Conservation (phyloP, 2,797 vertebrate species). For the Borostomias antarcticus region DNA sequence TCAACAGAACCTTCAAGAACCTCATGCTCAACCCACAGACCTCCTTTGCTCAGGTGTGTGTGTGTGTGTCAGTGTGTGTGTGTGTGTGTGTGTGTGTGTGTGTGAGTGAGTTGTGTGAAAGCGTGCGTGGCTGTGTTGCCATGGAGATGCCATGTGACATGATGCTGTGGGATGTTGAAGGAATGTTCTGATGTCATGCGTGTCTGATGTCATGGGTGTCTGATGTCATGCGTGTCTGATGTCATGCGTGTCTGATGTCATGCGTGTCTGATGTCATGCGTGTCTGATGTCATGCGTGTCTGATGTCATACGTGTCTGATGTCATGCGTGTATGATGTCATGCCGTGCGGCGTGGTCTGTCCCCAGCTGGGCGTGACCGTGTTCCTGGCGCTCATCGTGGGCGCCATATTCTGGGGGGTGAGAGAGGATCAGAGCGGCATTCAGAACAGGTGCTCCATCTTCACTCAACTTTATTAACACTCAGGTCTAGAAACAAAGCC, state of each 20-base stretch:
- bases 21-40: constrained; percentile 91
- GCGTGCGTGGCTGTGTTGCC: not conserved
- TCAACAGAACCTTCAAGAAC: constrained; percentile 87
- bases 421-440: constrained; percentile 55
- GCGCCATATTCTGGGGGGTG: constrained; percentile 74
- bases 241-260: constrained; percentile 80
- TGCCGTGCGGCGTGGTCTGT: too few relatives aligned
- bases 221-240: not conserved
- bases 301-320: not conserved
- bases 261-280: constrained; percentile 64
- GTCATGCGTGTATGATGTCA: not conserved
- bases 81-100: not conserved
- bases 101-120: not conserved
- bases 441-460: constrained; percentile 72
- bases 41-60: constrained; percentile 87
- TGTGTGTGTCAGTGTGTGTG: constrained; percentile 1
- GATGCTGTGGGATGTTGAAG: too few relatives aligned
- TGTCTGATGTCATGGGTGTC: not conserved
- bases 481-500: too few relatives aligned
- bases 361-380: constrained; percentile 60
- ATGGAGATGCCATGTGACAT: not conserved
- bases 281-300: not conserved
- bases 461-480: not conserved
- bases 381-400: constrained; percentile 73
- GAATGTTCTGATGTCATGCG: not conserved